A percentile compares a stretch with the other conserved stretches of the same genome.
These are phyloP conservation scores for Oscheius sp. DNA, from an alignment of 2,888 invertebrate species.

Conservation along the genomic window DNA sequence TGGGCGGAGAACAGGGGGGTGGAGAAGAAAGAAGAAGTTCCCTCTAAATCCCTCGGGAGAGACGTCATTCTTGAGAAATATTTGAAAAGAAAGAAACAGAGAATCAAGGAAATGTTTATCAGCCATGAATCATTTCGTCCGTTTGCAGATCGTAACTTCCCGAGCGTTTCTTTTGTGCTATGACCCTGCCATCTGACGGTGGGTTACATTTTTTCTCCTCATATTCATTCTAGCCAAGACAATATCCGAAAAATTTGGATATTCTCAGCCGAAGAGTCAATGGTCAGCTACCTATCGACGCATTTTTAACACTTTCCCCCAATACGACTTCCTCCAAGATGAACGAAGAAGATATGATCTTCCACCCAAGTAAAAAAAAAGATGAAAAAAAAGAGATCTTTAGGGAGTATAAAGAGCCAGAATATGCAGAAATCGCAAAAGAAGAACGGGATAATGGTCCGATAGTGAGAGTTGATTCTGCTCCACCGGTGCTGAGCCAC, in stretches of 20 bases:
- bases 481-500: background rate
- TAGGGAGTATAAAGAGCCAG: slow-evolving; percentile 10
- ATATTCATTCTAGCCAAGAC: too few relatives aligned
- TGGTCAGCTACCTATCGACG: slow-evolving; percentile 23
- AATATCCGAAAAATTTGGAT: slow-evolving; percentile 12
- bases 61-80: too few relatives aligned
- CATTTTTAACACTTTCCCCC: slow-evolving; percentile 27
- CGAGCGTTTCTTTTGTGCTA: background rate
- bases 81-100: background rate
- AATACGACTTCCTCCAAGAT: slow-evolving; percentile 23
- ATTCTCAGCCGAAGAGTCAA: background rate
- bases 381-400: background rate
- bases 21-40: background rate
- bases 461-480: background rate
- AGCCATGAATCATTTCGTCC: background rate
- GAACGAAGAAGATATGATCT: slow-evolving; percentile 9
- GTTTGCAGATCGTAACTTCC: slow-evolving; percentile 1
- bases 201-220: background rate
- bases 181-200: slow-evolving; percentile 19
- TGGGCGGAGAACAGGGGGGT: slow-evolving; percentile 12
- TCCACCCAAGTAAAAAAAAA: background rate
- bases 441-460: background rate
- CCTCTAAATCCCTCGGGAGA: too few relatives aligned
- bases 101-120: background rate
- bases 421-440: slow-evolving; percentile 12